Conservation (phyloP, 2,113 vertebrate genomes). For the Anser cygnoides region DNA sequence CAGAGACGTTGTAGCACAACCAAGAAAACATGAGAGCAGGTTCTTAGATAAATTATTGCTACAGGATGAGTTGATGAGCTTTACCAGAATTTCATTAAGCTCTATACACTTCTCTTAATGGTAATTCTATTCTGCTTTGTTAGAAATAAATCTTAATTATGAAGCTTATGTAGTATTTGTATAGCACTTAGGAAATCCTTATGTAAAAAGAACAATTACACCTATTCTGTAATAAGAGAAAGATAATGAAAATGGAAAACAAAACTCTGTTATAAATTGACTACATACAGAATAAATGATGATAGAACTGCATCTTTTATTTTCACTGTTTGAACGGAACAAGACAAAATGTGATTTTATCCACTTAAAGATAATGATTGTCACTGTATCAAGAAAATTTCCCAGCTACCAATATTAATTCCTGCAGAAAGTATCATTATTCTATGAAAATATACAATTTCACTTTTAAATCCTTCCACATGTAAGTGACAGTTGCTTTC, state of each 20-base stretch:
- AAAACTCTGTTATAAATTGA: not conserved
- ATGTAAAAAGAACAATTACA: not conserved
- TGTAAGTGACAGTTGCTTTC: not conserved
- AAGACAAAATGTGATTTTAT: not conserved
- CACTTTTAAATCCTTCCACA: not conserved
- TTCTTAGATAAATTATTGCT: not conserved
- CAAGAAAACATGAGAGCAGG: not conserved
- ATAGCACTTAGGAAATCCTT: not conserved
- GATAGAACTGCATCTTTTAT: not conserved
- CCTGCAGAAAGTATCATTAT: not conserved
- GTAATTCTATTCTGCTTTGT: conserved; percentile 15
- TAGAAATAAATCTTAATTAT: conserved; percentile 39
- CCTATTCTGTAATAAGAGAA: not conserved
- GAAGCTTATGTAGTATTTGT: not conserved
- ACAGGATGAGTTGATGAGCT: not conserved
- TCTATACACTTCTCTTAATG: not conserved
- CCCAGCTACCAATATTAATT: not conserved
- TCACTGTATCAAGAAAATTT: not conserved
- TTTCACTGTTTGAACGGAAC: not conserved
- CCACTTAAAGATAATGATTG: not conserved
- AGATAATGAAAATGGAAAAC: not conserved
- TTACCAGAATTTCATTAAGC: not conserved
- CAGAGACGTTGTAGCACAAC: not conserved
- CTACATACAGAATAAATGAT: not conserved
- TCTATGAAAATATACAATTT: conserved; percentile 7